Conservation (phyloP, 2,888 invertebrate genomes). For the Synanthedon vespiformis region DNA sequence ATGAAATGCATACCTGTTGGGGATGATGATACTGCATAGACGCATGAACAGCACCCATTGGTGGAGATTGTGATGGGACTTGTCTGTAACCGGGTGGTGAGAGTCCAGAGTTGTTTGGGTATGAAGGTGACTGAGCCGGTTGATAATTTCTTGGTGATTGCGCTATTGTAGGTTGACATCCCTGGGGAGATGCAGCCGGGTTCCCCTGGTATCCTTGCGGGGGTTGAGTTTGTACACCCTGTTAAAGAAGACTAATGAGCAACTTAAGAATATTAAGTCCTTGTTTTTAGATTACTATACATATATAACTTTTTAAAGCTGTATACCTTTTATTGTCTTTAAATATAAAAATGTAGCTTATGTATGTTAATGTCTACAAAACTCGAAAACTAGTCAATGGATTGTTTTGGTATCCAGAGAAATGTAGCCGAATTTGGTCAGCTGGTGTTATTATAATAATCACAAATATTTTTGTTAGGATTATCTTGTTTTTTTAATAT, state of each 20-base stretch:
- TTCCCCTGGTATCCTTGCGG: constrained; percentile 71
- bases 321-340: no score
- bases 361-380: no score
- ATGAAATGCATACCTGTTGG: constrained; percentile 40
- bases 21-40: constrained; percentile 61
- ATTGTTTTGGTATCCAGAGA: no score
- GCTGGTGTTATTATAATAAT: no score
- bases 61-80: constrained; percentile 60
- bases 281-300: no score
- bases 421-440: no score
- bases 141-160: constrained; percentile 63
- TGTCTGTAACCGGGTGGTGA: constrained; percentile 68
- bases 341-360: no score
- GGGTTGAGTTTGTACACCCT: constrained; percentile 54
- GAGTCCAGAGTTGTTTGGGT: constrained; percentile 56
- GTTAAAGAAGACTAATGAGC: not conserved
- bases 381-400: no score
- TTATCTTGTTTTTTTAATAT: no score
- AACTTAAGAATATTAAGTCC: no score
- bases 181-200: constrained; percentile 64
- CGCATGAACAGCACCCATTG: constrained; percentile 59
- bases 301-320: no score
- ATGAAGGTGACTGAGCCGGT: constrained; percentile 68
- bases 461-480: no score
- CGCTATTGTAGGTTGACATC: constrained; percentile 45